Evolutionary conservation across 2,888 invertebrate genomes (phyloP), one percentile per base, ranked within the genome.

Genomic region (Mimachlamys varia): DNA sequence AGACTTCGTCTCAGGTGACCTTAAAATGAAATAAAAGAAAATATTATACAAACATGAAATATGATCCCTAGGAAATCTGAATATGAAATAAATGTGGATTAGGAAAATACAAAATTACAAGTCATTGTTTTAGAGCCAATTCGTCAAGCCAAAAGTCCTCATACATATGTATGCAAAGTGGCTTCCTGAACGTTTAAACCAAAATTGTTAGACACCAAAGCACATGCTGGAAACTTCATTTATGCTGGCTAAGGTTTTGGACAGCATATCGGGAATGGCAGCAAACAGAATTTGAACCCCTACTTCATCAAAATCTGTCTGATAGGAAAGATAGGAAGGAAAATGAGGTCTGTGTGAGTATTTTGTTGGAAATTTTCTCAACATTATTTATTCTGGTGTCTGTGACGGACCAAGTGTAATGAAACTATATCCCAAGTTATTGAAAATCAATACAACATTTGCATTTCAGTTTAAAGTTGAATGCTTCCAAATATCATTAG

Each of bases 401-500:
- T 19, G 33, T 33, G 27, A 33, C 76, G 33, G 76, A 19, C 33
- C 76, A 76, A 33, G 76, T 76, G 76, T 76, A 76, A 76, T 76
- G 76, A 76, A 76, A 76, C 76, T 76, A 33, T 62, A 7, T 7
- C 62, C 12, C 0, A 76, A 76, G 27, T 76, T 76, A 76, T 76
- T 76, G 76, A 76, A 76, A 76, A 76, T 76, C 76, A 76, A 76
- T 76, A 76, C 33, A 76, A 76, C 76, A 76, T 76, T 62, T 62
- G 22, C 62, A 62, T 62, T 76, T 76, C 27, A 76, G 76, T 76
- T 76, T 27, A 76, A 76, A 22, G 27, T 33, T 76, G 76, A 76
- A 76, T 33, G 33, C 33, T 76, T 76, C 22, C 76, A 12, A 27
- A 76, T 76, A 33, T 76, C 76, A 27, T 76, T 76, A 76, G 33